These are phyloP conservation scores for Melinopterus prodromus DNA, from an alignment of 2,888 invertebrate genomes.

Conservation along the genomic window DNA sequence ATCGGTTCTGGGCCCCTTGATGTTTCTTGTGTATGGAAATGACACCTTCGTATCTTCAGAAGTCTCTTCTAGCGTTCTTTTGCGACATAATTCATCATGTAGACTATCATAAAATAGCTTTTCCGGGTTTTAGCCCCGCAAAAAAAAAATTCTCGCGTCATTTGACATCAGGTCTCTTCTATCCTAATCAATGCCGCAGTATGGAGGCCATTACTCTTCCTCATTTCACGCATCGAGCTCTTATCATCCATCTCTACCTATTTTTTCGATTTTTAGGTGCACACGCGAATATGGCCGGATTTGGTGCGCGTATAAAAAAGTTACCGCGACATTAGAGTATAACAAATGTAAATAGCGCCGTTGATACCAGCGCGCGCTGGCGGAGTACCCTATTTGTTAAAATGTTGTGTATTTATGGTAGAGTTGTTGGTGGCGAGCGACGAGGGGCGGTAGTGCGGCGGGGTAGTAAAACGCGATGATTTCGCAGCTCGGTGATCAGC, in stretches of 20 bases:
- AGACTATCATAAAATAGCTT: too few species aligned
- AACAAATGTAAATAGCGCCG: slow-evolving; percentile 49
- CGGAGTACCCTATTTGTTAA: slow-evolving; percentile 46
- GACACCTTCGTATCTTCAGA: too few species aligned
- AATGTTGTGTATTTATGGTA: slow-evolving; percentile 52
- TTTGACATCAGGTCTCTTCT: too few species aligned
- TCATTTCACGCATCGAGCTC: background rate
- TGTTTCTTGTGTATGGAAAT: too few species aligned
- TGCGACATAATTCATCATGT: too few species aligned
- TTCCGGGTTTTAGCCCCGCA: too few species aligned
- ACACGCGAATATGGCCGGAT: background rate
- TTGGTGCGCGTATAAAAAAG: slow-evolving; percentile 12
- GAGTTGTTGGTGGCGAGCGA: background rate
- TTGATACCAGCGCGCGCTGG: slow-evolving; percentile 49
- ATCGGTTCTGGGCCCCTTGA: too few species aligned
- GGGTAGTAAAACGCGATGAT: slow-evolving; percentile 56
- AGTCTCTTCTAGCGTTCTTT: too few species aligned
- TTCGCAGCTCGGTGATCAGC: slow-evolving; percentile 57
- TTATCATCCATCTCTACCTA: background rate
- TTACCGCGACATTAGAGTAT: slow-evolving; percentile 44
- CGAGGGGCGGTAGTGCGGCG: slow-evolving; percentile 4
- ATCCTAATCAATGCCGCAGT: background rate
- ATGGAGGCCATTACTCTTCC: background rate
- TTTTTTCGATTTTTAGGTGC: background rate
- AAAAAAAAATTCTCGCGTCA: too few species aligned